Evolutionary conservation across 1,140 invertebrate genomes (phyloP).

Genomic region (Telenomus remus): DNA sequence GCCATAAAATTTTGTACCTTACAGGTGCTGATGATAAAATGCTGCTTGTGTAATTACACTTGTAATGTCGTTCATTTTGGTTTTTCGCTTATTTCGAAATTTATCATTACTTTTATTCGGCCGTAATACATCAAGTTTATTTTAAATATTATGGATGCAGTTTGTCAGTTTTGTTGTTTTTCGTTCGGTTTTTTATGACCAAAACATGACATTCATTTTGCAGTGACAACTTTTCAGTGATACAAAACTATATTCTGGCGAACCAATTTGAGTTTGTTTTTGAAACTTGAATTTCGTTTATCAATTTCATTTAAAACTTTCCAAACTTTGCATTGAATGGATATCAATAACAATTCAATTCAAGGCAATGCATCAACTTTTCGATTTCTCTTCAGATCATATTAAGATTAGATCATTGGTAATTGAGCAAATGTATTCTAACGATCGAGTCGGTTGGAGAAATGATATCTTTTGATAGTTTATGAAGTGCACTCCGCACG

Average conservation of each 20-base stretch:
- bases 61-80: slow-evolving; percentile 1
- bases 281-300: too few relatives aligned
- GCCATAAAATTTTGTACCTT: slow-evolving; percentile 16
- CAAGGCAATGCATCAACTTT: too few relatives aligned
- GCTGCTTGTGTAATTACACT: neutral
- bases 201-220: too few relatives aligned
- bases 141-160: too few relatives aligned
- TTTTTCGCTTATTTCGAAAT: slow-evolving; percentile 7
- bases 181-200: neutral
- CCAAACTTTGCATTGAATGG: too few relatives aligned
- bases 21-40: slow-evolving; percentile 18
- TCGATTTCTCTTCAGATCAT: neutral
- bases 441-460: slow-evolving; percentile 9
- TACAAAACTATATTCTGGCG: too few relatives aligned
- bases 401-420: neutral
- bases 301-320: too few relatives aligned
- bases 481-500: slow-evolving; percentile 8
- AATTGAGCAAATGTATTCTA: neutral
- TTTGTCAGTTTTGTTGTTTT: too few relatives aligned
- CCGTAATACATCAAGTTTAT: slow-evolving; percentile 10
- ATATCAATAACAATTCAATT: too few relatives aligned
- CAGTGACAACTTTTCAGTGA: too few relatives aligned
- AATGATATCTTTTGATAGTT: slow-evolving; percentile 15
- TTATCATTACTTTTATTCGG: neutral
- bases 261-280: too few relatives aligned